Evolutionary conservation across 2,888 invertebrate species (phyloP), one percentile per base, ranked within the genome.

Genomic region (Hypselothyrea guttata): DNA sequence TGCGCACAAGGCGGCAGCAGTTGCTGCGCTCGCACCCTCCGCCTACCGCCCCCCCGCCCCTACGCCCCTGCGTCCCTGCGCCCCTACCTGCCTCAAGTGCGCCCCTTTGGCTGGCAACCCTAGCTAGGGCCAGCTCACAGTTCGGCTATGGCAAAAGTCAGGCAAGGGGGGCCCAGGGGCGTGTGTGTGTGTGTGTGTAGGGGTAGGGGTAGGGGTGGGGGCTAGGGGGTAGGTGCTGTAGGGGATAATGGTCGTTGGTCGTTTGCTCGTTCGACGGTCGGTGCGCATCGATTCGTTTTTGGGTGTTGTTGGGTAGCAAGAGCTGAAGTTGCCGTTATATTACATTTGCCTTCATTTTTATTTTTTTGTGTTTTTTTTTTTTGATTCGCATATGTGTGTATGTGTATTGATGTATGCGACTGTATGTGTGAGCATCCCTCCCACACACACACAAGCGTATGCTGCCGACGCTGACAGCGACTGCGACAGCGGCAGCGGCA

Each of bases 1-100:
- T 87, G 88, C 82, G 82, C 86, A 83, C 83, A 83, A 86, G 76
- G 74, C 68, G 76, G 62, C 69, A 68, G 70, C 60, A 63, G 40
- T 77, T 52, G 85, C 83, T 82, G 84, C 75, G 71, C 60, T 67
- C 55, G 75, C 70, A 67, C 67, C 59, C 53, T 57, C 3, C 22
- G 12, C 7, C 11, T 0, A 4, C 5, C 13, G 16, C 11, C 8
- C 28, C 5, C n/a, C 0, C 11, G 28, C 4, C 30, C 30, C 5
- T 18, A 15, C 22, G 7, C n/a, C 18, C 18, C 2, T 22, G 4
- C 31, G 30, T 22, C 12, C 1, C 34, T 8, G 11, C 27, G 12
- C 11, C 7, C 1, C n/a, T 8, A 3, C 0, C 37, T 22, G 4
- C 4, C 9, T 15, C n/a, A n/a, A 31, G 34, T 28, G 0, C 12